These are phyloP conservation scores for Bombus confusus DNA, from an alignment of 1,140 invertebrate genomes.

Conservation along the genomic window DNA sequence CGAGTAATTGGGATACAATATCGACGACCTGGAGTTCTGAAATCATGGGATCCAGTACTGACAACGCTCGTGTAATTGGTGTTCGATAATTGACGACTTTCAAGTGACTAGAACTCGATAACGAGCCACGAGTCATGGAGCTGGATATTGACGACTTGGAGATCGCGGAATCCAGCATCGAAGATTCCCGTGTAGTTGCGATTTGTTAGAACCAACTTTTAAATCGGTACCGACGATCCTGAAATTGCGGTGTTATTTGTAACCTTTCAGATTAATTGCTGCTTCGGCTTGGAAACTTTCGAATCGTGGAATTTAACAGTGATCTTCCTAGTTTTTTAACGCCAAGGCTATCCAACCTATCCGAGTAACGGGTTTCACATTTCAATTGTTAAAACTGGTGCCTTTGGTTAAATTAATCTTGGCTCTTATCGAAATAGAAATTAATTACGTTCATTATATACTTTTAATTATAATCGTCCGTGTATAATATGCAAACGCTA, in stretches of 20 bases:
- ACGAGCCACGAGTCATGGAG: constrained; percentile 1
- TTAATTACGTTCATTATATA: background rate
- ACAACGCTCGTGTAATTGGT: constrained; percentile 26
- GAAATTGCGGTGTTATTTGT: background rate
- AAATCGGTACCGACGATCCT: background rate
- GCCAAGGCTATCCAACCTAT: background rate
- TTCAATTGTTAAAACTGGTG: background rate
- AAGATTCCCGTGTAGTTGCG: background rate
- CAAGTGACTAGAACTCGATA: constrained; percentile 21
- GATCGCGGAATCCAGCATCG: constrained; percentile 1
- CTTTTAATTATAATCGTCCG: background rate
- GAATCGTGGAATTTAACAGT: background rate
- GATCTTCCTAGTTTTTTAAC: background rate
- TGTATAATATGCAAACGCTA: background rate
- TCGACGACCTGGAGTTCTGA: background rate
- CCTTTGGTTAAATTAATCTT: background rate
- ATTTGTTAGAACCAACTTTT: background rate
- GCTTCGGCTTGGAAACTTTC: background rate
- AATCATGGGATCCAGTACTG: constrained; percentile 5
- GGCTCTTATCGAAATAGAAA: too few species aligned
- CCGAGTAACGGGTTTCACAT: background rate
- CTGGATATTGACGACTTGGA: constrained; percentile 2
- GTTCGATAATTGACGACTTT: constrained; percentile 31
- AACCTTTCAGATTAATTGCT: background rate
- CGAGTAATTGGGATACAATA: constrained; percentile 27